phyloP scores from a whole-genome alignment of 2,888 invertebrate species.

The Campoplex capitator region DNA sequence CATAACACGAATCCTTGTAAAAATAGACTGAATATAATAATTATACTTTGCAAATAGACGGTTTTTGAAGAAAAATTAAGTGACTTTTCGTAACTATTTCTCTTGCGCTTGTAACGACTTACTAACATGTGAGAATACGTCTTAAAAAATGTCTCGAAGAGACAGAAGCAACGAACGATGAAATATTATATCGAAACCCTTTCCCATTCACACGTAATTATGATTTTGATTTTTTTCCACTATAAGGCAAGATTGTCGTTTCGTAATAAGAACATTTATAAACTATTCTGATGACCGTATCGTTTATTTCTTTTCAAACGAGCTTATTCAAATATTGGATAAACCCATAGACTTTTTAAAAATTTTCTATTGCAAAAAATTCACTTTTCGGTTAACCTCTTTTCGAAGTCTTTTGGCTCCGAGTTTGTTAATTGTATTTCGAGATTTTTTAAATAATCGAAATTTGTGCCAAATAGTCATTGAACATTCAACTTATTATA shows the following conservation, averaged over 20 bases:
- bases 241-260: slow-evolving; percentile 66
- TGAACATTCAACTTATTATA: slow-evolving; percentile 8
- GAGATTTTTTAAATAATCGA: background rate
- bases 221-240: slow-evolving; percentile 30
- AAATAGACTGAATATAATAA: background rate
- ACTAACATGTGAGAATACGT: background rate
- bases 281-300: background rate
- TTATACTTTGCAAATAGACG: background rate
- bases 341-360: slow-evolving; percentile 4
- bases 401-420: slow-evolving; percentile 24
- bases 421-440: background rate
- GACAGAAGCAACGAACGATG: slow-evolving; percentile 48
- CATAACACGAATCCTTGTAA: background rate
- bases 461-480: background rate
- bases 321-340: slow-evolving; percentile 40
- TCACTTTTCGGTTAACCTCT: slow-evolving; percentile 6
- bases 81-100: background rate
- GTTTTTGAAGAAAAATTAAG: background rate
- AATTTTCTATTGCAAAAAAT: slow-evolving; percentile 31
- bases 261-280: slow-evolving; percentile 36
- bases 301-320: background rate
- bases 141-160: background rate
- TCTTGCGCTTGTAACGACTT: background rate
- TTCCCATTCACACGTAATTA: slow-evolving; percentile 1
- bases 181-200: slow-evolving; percentile 20